Percentiles rank a stretch among this genome's conserved stretches.
phyloP scores from a whole-genome alignment of 2,888 invertebrate species.

The Lasioglossum leucozonium region DNA sequence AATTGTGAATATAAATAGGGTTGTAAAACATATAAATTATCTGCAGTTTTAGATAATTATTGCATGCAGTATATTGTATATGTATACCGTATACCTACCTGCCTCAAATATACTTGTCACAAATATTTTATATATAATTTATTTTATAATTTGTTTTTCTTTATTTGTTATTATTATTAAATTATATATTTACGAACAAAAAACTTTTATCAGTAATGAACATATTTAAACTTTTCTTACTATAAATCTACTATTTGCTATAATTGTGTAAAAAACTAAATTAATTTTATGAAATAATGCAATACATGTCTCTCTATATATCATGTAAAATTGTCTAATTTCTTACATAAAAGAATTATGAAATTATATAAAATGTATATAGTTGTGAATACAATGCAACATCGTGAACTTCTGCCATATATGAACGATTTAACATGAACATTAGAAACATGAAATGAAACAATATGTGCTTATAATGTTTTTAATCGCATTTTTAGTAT shows the following conservation, averaged over 20 bases:
- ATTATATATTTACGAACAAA: not conserved
- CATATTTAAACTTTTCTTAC: not conserved
- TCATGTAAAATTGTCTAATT: constrained; percentile 1
- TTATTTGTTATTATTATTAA: not conserved
- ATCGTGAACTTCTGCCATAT: constrained; percentile 4
- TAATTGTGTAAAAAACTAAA: not conserved
- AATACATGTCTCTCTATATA: not conserved
- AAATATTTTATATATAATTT: not conserved
- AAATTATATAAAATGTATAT: constrained; percentile 28
- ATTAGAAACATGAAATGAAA: not conserved
- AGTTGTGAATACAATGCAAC: constrained; percentile 19
- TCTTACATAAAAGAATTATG: not conserved
- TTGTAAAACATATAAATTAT: not conserved
- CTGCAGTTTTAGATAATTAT: constrained; percentile 19
- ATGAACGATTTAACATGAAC: not conserved
- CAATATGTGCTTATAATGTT: not conserved
- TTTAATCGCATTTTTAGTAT: not conserved
- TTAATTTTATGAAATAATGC: not conserved
- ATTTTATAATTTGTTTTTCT: not conserved
- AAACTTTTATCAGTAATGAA: not conserved
- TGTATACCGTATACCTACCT: no score
- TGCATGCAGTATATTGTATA: not conserved
- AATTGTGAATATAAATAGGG: not conserved
- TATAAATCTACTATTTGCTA: not conserved
- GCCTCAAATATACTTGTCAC: not conserved